These are phyloP conservation scores for Bhutanitis thaidina DNA, from an alignment of 2,888 invertebrate genomes.

Conservation along the genomic window DNA sequence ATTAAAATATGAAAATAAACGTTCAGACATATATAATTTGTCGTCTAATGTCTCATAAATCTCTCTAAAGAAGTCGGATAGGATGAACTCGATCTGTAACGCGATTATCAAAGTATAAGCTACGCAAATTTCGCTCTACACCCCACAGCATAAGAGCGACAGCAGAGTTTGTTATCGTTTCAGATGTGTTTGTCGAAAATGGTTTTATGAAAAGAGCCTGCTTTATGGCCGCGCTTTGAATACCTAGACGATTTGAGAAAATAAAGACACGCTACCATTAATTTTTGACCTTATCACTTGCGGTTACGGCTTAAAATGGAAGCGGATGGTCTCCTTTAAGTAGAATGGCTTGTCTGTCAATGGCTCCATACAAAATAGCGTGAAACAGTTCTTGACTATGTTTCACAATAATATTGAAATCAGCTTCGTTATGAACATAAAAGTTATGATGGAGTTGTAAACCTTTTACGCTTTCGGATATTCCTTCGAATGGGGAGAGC, in stretches of 20 bases:
- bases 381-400: conserved; percentile 20
- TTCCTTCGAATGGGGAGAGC: conserved; percentile 16
- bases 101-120: not conserved
- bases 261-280: not conserved
- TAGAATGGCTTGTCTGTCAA: conserved; percentile 15
- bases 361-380: conserved; percentile 21
- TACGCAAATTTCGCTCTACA: conserved; percentile 2
- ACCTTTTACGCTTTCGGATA: conserved; percentile 18
- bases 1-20: conserved; percentile 19
- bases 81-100: not conserved
- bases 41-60: conserved; percentile 21
- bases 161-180: not conserved
- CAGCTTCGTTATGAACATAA: conserved; percentile 18
- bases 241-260: conserved; percentile 23
- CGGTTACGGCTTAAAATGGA: not conserved
- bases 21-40: conserved; percentile 20
- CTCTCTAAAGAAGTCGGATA: conserved; percentile 22
- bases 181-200: conserved; percentile 13
- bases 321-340: not conserved
- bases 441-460: conserved; percentile 38
- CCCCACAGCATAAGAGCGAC: not conserved
- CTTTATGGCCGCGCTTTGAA: conserved; percentile 23
- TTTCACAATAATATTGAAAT: conserved; percentile 20
- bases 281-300: not conserved
- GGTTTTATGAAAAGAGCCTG: conserved; percentile 24